These are phyloP conservation scores for Trematomus bernacchii DNA, from an alignment of 2,797 vertebrate species.

Conservation along the genomic window DNA sequence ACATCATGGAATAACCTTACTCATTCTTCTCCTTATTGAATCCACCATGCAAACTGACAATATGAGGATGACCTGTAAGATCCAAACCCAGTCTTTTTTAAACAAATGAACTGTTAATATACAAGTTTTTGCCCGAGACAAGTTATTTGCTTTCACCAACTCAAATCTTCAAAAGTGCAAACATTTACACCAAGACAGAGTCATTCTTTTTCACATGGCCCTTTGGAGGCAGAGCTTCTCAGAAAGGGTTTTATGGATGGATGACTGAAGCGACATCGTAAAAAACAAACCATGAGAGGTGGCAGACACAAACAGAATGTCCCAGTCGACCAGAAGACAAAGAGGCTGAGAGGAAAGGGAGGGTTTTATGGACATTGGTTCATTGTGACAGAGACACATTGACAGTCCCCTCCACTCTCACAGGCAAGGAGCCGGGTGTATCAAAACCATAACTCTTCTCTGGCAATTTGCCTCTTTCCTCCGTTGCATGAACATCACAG, in stretches of 20 bases:
- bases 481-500: slow-evolving; percentile 11
- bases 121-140: too few relatives aligned
- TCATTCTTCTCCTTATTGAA: too few relatives aligned
- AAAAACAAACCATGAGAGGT: slow-evolving; percentile 1
- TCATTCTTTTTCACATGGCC: slow-evolving; percentile 11
- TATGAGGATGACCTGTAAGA: too few relatives aligned
- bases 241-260: slow-evolving; percentile 10
- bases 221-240: not conserved
- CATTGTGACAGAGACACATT: slow-evolving; percentile 50
- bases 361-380: slow-evolving; percentile 28
- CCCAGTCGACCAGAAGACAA: slow-evolving; percentile 7
- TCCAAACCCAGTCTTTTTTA: too few relatives aligned
- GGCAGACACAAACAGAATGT: not conserved
- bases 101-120: too few relatives aligned
- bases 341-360: slow-evolving; percentile 1
- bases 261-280: not conserved
- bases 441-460: slow-evolving; percentile 26
- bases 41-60: too few relatives aligned
- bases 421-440: not conserved
- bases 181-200: not conserved
- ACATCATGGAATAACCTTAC: too few relatives aligned
- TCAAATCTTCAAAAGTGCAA: too few relatives aligned
- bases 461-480: slow-evolving; percentile 36
- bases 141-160: too few relatives aligned
- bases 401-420: slow-evolving; percentile 11